Evolutionary conservation across 2,888 invertebrate genomes (phyloP).

Genomic region (Aphodius sticticus): DNA sequence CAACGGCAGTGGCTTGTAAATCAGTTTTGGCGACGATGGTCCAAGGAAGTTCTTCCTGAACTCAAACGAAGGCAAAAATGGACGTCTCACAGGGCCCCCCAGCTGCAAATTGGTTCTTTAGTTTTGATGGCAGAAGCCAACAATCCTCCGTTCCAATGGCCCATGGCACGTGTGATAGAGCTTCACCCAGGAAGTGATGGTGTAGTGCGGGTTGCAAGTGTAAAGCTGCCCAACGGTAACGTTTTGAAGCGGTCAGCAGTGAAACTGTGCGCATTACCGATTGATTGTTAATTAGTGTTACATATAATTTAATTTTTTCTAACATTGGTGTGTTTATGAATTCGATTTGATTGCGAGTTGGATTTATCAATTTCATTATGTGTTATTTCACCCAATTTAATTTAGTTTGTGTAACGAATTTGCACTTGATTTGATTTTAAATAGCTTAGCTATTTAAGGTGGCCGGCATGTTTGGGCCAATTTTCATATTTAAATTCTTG

Average conservation of each 20-base stretch:
- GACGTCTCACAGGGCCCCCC: background rate
- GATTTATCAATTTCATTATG: too few relatives aligned
- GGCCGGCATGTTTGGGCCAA: too few relatives aligned
- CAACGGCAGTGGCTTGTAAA: background rate
- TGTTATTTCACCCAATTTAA: too few relatives aligned
- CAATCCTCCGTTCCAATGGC: background rate
- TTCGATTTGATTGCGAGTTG: too few relatives aligned
- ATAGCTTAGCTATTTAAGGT: too few relatives aligned
- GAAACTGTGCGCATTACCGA: background rate
- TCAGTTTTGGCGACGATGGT: conserved; percentile 9
- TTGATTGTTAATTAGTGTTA: too few relatives aligned
- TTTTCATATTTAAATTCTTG: too few relatives aligned
- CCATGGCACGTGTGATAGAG: background rate
- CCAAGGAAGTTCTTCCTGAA: background rate
- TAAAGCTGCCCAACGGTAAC: background rate
- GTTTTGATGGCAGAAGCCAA: conserved; percentile 9
- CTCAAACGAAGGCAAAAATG: background rate
- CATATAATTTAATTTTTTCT: too few relatives aligned
- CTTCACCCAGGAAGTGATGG: conserved; percentile 15
- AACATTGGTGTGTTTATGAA: too few relatives aligned
- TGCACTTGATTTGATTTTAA: too few relatives aligned
- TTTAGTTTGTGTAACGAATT: too few relatives aligned
- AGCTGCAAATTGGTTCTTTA: conserved; percentile 7
- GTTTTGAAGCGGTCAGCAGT: background rate
- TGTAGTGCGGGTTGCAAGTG: conserved; percentile 5